Evolutionary conservation across 1,140 invertebrate species (phyloP).

Genomic region (Tyrophagus putrescentiae): DNA sequence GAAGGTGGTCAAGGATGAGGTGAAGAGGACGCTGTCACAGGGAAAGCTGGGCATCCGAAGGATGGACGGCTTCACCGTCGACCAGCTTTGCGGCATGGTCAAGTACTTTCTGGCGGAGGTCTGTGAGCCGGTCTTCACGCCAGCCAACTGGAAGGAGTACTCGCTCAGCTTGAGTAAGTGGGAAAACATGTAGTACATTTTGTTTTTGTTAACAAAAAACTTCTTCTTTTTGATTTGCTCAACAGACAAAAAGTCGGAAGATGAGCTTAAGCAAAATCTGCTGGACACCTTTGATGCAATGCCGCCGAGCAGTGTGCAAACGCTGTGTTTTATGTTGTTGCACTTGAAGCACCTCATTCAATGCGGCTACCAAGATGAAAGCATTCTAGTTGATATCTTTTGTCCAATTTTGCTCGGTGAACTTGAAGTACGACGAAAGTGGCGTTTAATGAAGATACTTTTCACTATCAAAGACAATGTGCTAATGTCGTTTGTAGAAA

Average conservation of each 20-base stretch:
- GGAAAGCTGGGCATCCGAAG: not conserved
- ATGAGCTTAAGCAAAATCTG: not conserved
- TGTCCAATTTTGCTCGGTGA: slow-evolving; percentile 18
- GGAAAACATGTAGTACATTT: not conserved
- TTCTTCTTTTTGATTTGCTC: not conserved
- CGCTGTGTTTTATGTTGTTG: slow-evolving; percentile 6
- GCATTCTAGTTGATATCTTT: slow-evolving; percentile 9
- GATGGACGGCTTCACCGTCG: not conserved
- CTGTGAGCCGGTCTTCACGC: not conserved
- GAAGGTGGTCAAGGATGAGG: slow-evolving; percentile 16
- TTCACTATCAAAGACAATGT: not conserved
- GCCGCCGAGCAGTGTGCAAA: not conserved
- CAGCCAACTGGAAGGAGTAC: slow-evolving; percentile 10
- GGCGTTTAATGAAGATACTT: slow-evolving; percentile 4
- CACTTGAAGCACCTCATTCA: slow-evolving; percentile 12
- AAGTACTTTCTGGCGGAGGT: slow-evolving; percentile 11
- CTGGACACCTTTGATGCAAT: not conserved
- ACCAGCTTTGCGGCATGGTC: slow-evolving; percentile 11
- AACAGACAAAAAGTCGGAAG: slow-evolving; percentile 16
- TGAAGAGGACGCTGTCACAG: not conserved
- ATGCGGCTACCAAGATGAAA: not conserved
- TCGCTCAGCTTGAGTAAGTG: slow-evolving; percentile 8
- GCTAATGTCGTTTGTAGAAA: slow-evolving; percentile 1
- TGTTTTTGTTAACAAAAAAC: not conserved
- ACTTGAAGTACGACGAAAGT: not conserved